Conservation (phyloP, 2,113 vertebrate species). For the Stigmatopora nigra region DNA sequence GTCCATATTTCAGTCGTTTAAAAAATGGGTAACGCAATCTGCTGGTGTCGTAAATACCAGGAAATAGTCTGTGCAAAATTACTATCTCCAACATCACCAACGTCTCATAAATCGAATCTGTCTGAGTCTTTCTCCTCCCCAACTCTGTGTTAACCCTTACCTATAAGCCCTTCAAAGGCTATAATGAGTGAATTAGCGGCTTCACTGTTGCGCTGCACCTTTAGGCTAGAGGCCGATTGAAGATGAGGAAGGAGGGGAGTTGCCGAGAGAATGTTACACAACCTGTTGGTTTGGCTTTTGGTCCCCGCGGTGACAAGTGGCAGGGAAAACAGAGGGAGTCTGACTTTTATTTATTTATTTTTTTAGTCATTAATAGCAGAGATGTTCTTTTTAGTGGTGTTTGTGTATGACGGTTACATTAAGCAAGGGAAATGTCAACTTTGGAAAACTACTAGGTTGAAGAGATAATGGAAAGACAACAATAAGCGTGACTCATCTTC, state of each 20-base stretch:
- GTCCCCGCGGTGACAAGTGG: constrained; percentile 31
- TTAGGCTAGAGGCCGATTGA: constrained; percentile 51
- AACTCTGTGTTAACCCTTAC: constrained; percentile 13
- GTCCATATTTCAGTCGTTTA: not conserved
- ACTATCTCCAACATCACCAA: constrained; percentile 22
- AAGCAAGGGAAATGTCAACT: constrained; percentile 8
- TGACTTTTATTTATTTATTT: not conserved
- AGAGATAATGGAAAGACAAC: constrained; percentile 45
- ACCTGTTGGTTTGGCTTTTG: constrained; percentile 62
- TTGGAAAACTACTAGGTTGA: constrained; percentile 35
- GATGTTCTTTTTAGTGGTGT: not conserved
- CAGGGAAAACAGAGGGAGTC: constrained; percentile 15
- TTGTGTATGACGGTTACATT: not conserved
- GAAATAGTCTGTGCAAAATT: constrained; percentile 11
- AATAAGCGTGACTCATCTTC: constrained; percentile 50
- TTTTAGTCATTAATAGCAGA: not conserved
- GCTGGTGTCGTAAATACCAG: not conserved
- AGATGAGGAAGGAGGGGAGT: constrained; percentile 50
- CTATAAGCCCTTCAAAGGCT: constrained; percentile 24
- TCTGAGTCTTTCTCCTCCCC: constrained; percentile 12
- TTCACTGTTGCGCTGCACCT: constrained; percentile 38
- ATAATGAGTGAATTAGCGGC: constrained; percentile 47
- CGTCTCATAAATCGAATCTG: constrained; percentile 34
- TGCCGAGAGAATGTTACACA: constrained; percentile 59
- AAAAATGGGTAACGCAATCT: not conserved